Conservation (phyloP, 2,797 vertebrate species). For the Sebastes itinus region DNA sequence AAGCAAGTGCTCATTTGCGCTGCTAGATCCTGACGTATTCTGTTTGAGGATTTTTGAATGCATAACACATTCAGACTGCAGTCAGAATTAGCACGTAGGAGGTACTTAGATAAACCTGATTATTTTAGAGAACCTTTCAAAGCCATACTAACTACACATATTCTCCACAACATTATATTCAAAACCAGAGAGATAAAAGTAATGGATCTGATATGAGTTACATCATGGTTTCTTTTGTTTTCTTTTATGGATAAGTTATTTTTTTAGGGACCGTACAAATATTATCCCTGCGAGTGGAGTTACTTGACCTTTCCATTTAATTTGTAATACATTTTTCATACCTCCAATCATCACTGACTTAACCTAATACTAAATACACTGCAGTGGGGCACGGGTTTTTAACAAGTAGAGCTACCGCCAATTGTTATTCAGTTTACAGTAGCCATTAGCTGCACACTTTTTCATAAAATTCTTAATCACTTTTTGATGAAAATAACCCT, state of each 20-base stretch:
- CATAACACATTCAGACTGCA: conserved; percentile 39
- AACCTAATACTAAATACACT: background rate
- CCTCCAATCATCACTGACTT: background rate
- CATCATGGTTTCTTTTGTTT: conserved; percentile 2
- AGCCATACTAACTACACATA: conserved; percentile 17
- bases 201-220: conserved; percentile 29
- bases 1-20: conserved; percentile 49
- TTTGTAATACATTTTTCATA: background rate
- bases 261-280: background rate
- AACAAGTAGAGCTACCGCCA: background rate
- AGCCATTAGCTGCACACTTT: background rate
- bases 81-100: conserved; percentile 43
- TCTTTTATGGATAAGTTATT: conserved; percentile 1
- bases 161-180: conserved; percentile 11
- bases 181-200: conserved; percentile 38
- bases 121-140: conserved; percentile 51
- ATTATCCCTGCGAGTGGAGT: accelerated
- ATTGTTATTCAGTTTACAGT: background rate
- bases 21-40: conserved; percentile 52
- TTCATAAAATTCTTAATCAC: background rate
- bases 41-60: conserved; percentile 71
- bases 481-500: background rate
- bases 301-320: background rate
- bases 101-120: conserved; percentile 61
- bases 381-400: background rate